phyloP scores from a whole-genome alignment of 2,113 vertebrate genomes.

The Anoura caudifer region DNA sequence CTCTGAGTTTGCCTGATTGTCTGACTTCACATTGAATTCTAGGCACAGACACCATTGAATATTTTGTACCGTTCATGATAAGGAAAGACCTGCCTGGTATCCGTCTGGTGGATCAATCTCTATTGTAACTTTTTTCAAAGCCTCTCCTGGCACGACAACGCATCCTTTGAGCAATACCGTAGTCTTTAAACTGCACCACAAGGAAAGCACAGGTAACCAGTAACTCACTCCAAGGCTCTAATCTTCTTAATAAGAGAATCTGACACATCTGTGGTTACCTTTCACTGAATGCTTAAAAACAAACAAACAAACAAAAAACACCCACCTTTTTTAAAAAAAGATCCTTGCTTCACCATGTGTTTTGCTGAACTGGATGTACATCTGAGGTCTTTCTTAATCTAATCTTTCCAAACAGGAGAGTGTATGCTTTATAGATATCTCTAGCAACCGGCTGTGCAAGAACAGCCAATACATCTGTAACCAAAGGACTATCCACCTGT shows the following conservation, averaged over 20 bases:
- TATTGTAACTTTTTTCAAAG: neutral
- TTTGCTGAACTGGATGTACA: neutral
- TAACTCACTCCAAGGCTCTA: neutral
- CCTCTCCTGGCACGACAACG: neutral
- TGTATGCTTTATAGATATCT: neutral
- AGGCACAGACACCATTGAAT: neutral
- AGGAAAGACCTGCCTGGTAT: neutral
- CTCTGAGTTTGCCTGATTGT: conserved; percentile 12
- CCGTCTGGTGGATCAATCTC: neutral
- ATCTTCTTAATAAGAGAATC: neutral
- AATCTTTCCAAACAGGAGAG: neutral
- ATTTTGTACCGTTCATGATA: neutral
- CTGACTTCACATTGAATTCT: conserved; percentile 1
- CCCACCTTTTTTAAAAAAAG: neutral
- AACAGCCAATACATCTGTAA: neutral
- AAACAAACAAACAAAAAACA: neutral
- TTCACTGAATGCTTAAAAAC: neutral
- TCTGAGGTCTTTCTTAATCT: neutral
- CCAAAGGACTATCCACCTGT: neutral
- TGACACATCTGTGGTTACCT: neutral
- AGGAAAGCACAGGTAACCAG: neutral
- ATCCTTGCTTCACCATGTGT: neutral
- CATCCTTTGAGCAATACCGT: neutral
- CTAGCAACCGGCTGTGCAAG: neutral
- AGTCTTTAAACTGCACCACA: neutral